These are phyloP conservation scores for Dicyrtomina minuta DNA, from an alignment of 2,888 invertebrate genomes.

Conservation along the genomic window DNA sequence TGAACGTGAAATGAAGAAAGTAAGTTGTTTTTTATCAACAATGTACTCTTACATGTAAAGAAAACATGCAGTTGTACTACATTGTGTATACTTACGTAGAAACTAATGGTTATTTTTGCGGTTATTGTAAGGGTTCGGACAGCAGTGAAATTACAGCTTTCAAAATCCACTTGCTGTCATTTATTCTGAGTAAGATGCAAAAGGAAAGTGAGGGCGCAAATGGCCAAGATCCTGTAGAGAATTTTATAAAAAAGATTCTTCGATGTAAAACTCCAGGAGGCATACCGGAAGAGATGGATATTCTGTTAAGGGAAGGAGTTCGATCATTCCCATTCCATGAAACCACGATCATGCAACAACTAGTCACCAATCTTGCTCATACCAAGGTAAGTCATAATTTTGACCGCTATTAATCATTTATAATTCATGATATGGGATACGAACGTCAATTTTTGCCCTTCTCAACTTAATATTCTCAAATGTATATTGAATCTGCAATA, in stretches of 20 bases:
- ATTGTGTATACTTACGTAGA: not conserved
- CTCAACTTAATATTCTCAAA: no score
- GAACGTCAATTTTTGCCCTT: not conserved
- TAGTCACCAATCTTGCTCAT: slow-evolving; percentile 54
- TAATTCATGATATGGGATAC: not conserved
- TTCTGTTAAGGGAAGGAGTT: slow-evolving; percentile 79
- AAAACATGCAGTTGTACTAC: no score
- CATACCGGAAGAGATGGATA: slow-evolving; percentile 64
- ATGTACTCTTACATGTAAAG: no score
- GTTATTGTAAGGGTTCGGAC: slow-evolving; percentile 73
- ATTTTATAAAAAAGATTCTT: slow-evolving; percentile 72
- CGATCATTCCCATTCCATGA: slow-evolving; percentile 88
- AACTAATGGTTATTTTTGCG: not conserved
- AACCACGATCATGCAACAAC: slow-evolving; percentile 81
- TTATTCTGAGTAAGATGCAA: slow-evolving; percentile 65
- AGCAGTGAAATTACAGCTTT: slow-evolving; percentile 88
- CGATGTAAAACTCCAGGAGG: slow-evolving; percentile 62
- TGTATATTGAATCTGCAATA: no score
- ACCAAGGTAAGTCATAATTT: slow-evolving; percentile 37
- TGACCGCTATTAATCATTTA: not conserved
- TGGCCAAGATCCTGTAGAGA: slow-evolving; percentile 67
- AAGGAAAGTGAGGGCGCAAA: slow-evolving; percentile 59
- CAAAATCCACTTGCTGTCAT: slow-evolving; percentile 78
- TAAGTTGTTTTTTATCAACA: slow-evolving; percentile 18
- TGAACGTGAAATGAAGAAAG: slow-evolving; percentile 77